Evolutionary conservation across 2,888 invertebrate species (phyloP).

Genomic region (Escarpia spicata): DNA sequence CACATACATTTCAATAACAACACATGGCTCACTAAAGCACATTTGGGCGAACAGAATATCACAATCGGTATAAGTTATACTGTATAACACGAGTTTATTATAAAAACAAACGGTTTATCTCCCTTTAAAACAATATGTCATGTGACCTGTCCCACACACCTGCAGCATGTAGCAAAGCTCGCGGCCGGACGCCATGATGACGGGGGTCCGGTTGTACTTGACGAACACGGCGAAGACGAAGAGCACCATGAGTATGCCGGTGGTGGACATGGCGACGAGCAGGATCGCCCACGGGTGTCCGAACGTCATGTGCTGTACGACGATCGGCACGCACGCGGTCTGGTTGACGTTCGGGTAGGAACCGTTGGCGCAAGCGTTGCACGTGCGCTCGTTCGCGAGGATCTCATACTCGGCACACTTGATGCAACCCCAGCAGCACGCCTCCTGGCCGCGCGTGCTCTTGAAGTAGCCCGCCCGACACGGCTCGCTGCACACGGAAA

Average conservation of each 20-base stretch:
- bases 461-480: slow-evolving; percentile 72
- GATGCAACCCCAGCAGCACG: slow-evolving; percentile 79
- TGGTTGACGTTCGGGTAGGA: slow-evolving; percentile 72
- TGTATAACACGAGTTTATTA: too few relatives aligned
- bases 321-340: slow-evolving; percentile 70
- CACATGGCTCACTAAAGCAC: too few relatives aligned
- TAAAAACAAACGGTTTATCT: too few relatives aligned
- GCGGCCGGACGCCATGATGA: slow-evolving; percentile 82
- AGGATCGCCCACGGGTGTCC: slow-evolving; percentile 76
- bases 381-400: slow-evolving; percentile 66
- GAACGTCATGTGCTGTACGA: slow-evolving; percentile 73
- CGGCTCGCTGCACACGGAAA: slow-evolving; percentile 74
- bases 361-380: slow-evolving; percentile 71
- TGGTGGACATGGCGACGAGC: slow-evolving; percentile 72
- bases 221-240: slow-evolving; percentile 76
- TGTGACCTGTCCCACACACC: slow-evolving; percentile 25
- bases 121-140: too few relatives aligned
- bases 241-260: slow-evolving; percentile 72
- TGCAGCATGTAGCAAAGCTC: slow-evolving; percentile 81
- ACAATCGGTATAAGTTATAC: too few relatives aligned
- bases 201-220: slow-evolving; percentile 73
- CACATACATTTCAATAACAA: too few relatives aligned
- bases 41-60: too few relatives aligned
- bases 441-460: slow-evolving; percentile 56
- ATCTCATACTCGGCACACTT: slow-evolving; percentile 73